A percentile compares a stretch with the other conserved stretches of the same genome.
Conservation (phyloP, 2,797 vertebrate species). For the Tangara arthus region DNA sequence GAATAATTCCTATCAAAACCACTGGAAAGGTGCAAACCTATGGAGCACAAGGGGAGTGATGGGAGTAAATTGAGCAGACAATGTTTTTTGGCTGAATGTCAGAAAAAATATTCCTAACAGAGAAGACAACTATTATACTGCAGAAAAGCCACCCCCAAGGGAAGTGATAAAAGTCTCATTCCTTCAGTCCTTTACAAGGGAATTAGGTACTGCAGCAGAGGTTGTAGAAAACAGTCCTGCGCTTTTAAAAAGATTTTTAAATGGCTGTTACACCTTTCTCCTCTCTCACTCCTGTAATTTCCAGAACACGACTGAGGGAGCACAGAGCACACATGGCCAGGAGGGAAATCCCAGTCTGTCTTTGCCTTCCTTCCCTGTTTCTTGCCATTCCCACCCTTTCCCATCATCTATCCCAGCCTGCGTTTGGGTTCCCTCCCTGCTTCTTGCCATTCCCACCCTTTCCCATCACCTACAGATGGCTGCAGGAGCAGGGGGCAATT, state of each 20-base stretch:
- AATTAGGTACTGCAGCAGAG: neutral
- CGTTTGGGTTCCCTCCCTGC: neutral
- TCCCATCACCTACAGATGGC: neutral
- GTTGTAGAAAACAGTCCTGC: neutral
- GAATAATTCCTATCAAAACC: neutral
- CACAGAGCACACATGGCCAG: neutral
- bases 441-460: neutral
- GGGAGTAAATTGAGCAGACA: constrained; percentile 32
- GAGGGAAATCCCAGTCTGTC: neutral
- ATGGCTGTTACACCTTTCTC: neutral
- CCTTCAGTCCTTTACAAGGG: neutral
- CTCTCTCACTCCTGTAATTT: neutral
- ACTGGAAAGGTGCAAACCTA: neutral
- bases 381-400: neutral
- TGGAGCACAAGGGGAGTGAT: neutral
- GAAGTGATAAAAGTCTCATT: neutral
- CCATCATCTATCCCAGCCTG: neutral
- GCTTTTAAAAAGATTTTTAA: neutral
- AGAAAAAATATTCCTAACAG: constrained; percentile 11
- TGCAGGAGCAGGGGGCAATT: constrained; percentile 3
- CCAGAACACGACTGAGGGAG: neutral
- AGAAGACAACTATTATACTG: neutral
- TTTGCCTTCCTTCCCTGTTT: neutral
- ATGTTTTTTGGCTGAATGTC: constrained; percentile 31
- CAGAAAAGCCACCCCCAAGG: constrained; percentile 3